These are phyloP conservation scores for Tolypeutes matacus DNA, from an alignment of 2,797 vertebrate genomes.

Conservation along the genomic window DNA sequence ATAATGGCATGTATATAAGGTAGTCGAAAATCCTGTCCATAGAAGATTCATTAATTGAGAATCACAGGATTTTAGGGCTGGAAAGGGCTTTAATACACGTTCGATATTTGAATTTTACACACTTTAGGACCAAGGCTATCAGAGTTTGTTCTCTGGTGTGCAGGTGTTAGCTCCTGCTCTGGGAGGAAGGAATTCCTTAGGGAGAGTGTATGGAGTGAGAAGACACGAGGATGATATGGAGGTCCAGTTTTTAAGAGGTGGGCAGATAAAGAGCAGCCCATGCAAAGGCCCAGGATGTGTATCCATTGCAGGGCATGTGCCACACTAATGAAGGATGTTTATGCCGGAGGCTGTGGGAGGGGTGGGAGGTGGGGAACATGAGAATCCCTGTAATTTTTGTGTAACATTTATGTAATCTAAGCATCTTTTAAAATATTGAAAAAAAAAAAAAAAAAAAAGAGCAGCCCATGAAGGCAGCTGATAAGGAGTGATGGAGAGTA, in stretches of 20 bases:
- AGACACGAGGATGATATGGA: neutral
- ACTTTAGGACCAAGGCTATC: neutral
- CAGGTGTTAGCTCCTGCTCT: neutral
- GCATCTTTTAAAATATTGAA: too few species aligned
- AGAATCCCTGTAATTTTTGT: too few species aligned
- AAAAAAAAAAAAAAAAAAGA: too few species aligned
- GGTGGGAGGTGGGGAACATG: too few species aligned
- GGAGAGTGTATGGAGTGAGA: neutral
- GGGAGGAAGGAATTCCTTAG: neutral
- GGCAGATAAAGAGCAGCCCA: too few species aligned
- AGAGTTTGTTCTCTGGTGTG: neutral
- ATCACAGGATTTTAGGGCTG: neutral
- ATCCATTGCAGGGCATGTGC: too few species aligned
- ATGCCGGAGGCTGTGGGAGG: too few species aligned
- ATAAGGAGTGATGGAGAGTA: neutral
- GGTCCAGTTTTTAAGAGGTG: neutral
- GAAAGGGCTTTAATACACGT: neutral
- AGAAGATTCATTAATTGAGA: neutral
- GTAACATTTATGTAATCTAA: too few species aligned
- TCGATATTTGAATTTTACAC: neutral
- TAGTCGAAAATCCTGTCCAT: neutral
- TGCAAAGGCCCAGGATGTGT: too few species aligned
- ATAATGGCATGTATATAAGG: neutral
- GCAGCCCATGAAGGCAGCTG: neutral
- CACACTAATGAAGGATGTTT: too few species aligned